phyloP scores from a whole-genome alignment of 1,140 invertebrate genomes.

The Kradibia gibbosae region DNA sequence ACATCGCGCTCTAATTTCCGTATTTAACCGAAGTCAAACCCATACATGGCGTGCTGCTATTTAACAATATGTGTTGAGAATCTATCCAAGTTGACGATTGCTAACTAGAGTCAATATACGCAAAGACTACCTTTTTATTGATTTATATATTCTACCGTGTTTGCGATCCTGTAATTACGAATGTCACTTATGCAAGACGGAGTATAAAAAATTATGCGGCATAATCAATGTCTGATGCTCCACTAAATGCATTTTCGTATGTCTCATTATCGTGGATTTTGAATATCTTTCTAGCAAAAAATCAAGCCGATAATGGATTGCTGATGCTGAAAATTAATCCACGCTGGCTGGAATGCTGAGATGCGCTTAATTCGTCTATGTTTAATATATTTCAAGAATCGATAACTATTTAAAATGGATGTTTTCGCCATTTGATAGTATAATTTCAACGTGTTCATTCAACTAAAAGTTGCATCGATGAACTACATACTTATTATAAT shows the following conservation, averaged over 20 bases:
- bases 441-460: neutral
- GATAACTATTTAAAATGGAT: neutral
- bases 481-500: neutral
- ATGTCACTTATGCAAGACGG: constrained; percentile 32
- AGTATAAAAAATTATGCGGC: neutral
- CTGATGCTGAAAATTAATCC: neutral
- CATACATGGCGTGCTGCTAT: constrained; percentile 41
- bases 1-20: constrained; percentile 54
- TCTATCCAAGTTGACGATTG: neutral
- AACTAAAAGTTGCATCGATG: neutral
- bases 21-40: constrained; percentile 25
- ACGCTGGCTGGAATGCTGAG: neutral
- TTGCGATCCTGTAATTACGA: constrained; percentile 36
- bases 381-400: neutral
- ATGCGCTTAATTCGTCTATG: neutral
- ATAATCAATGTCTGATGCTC: neutral
- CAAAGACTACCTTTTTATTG: neutral
- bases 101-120: constrained; percentile 47
- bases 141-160: constrained; percentile 47
- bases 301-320: constrained; percentile 17
- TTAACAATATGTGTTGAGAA: constrained; percentile 8
- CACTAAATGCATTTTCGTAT: neutral
- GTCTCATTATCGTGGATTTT: neutral
- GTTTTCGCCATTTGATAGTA: neutral
- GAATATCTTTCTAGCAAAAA: constrained; percentile 41